Evolutionary conservation across 2,888 invertebrate species (phyloP).

Genomic region (Eurytoma californica): DNA sequence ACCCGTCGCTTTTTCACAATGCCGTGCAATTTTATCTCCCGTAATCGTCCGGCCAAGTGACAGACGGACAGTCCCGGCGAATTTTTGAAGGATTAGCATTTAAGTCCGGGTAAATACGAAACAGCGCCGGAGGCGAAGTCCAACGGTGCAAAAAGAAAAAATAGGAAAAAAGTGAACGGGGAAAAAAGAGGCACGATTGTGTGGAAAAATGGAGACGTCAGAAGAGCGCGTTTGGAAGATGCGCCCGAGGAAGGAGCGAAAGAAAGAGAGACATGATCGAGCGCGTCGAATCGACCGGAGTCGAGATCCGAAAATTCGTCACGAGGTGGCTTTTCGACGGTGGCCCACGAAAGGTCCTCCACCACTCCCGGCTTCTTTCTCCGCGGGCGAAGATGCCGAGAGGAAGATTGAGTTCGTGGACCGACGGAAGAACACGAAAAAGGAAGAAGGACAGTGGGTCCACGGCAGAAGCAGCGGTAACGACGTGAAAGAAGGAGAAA

Average conservation of each 20-base stretch:
- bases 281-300: constrained; percentile 63
- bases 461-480: constrained; percentile 41
- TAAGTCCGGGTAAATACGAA: background rate
- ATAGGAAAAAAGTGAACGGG: background rate
- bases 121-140: constrained; percentile 33
- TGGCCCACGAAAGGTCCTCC: constrained; percentile 52
- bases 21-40: too few species aligned
- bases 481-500: constrained; percentile 53
- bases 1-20: background rate
- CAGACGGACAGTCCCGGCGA: too few species aligned
- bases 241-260: constrained; percentile 2
- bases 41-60: too few species aligned
- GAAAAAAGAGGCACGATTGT: constrained; percentile 42
- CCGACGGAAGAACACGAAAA: constrained; percentile 1
- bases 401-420: constrained; percentile 25
- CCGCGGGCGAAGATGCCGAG: constrained; percentile 31
- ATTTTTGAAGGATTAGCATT: too few species aligned
- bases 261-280: constrained; percentile 63
- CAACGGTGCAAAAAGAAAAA: background rate
- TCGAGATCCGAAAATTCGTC: constrained; percentile 66
- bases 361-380: constrained; percentile 37
- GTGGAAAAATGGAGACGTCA: constrained; percentile 52
- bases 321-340: constrained; percentile 63
- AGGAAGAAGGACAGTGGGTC: constrained; percentile 2
- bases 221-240: constrained; percentile 25